Base-by-base conservation (phyloP, 2,797 vertebrate genomes). In the Labroides dimidiatus region DNA sequence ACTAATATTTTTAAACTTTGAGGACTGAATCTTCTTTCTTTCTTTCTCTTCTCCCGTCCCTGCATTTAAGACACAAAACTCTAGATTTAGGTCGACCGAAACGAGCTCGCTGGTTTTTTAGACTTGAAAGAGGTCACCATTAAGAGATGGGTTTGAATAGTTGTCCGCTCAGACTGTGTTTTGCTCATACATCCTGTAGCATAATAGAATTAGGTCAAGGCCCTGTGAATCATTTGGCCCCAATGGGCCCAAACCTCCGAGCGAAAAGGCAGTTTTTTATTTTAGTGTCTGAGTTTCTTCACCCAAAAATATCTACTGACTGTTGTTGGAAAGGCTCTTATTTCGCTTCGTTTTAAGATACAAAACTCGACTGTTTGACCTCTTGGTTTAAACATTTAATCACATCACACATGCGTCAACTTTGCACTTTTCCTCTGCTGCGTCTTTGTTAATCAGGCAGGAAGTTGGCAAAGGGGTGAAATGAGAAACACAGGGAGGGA, bases 141-240 rank as follows among this genome's bases (percentile, higher is more conserved):
- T 75, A 66, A 82, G 72, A 84, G 84, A 72, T 57, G 62, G 17
- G 2, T 59, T 85, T 72, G 54, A 81, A 67, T 44, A 53, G 72
- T 47, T 4, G 42, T 48, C 39, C 54, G 60, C 64, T 24, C 69
- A 78, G 68, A 85, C 72, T 62, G 57, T 54, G 58, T 84, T 87
- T 55, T 78, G 67, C 69, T 81, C 70, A 52, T 72, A 72, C 63
- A 23, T 86, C 73, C 84, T 79, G 76, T 66, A 84, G 76, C 82
- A 83, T 59, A 86, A 86, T 69, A 81, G 75, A 92, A 90, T 73
- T 82, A 78, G 92, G 89, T 90, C 92, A 88, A 89, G 59, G 85
- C 85, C 88, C 44, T 0, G 23, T 92, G 89, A 92, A 75, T 92
- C 90, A 92, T 76, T 69, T 69, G 77, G 10, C 55, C 80, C 86